Conservation (phyloP, 23 tunicate species). For the Halocynthia roretzi region DNA sequence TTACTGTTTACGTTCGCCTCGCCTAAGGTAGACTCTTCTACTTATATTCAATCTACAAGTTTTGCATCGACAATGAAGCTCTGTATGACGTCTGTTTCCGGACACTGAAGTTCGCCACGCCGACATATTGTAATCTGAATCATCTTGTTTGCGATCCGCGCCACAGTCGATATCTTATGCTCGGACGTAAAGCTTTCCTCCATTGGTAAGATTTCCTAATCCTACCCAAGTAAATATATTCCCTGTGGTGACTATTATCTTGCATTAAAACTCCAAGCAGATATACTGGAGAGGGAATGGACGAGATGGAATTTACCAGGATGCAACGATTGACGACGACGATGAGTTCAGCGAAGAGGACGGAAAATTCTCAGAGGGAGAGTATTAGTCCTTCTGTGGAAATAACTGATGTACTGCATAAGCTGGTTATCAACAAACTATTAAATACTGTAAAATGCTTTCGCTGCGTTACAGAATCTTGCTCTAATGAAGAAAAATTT, state of each 20-base stretch:
- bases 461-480: neutral
- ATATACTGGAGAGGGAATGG: conserved; percentile 35
- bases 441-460: too few relatives aligned
- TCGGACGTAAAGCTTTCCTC: conserved; percentile 38
- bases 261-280: neutral
- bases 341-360: conserved; percentile 7
- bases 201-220: conserved; percentile 17
- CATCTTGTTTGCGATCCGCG: conserved; percentile 36
- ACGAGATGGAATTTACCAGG: conserved; percentile 44
- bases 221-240: too few relatives aligned
- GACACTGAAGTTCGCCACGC: conserved; percentile 16
- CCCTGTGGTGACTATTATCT: too few relatives aligned
- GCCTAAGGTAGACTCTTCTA: conserved; percentile 6
- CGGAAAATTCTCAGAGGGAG: neutral
- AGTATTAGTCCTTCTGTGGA: too few relatives aligned
- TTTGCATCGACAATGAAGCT: conserved; percentile 26
- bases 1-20: conserved; percentile 29
- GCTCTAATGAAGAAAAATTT: conserved; percentile 9
- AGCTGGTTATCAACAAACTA: too few relatives aligned
- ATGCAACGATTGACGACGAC: conserved; percentile 35
- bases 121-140: conserved; percentile 20
- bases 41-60: neutral
- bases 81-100: conserved; percentile 24
- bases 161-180: conserved; percentile 36
- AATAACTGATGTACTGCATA: too few relatives aligned